Percentiles rank a stretch among this genome's conserved stretches.
phyloP scores from a whole-genome alignment of 2,113 vertebrate species.

The Urocitellus parryii region DNA sequence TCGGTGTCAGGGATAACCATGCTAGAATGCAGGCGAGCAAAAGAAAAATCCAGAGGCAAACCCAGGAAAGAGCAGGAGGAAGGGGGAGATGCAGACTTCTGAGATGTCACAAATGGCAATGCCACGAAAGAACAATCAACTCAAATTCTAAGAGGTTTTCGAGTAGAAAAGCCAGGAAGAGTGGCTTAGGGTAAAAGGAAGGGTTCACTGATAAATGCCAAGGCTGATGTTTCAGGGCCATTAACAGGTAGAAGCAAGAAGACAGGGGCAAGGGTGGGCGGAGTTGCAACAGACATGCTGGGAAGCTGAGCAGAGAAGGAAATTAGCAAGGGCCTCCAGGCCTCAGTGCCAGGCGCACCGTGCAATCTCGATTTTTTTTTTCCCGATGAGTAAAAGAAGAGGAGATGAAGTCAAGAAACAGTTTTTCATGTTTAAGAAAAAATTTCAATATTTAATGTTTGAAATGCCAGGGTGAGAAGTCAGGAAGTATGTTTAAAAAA shows the following conservation, averaged over 20 bases:
- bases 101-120: not conserved
- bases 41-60: not conserved
- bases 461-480: too few relatives aligned
- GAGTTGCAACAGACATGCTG: not conserved
- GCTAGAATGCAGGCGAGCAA: not conserved
- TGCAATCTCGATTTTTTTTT: too few relatives aligned
- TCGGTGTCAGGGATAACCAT: not conserved
- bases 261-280: not conserved
- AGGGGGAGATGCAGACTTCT: not conserved
- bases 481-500: too few relatives aligned
- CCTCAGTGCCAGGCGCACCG: rapidly evolving
- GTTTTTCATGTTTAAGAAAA: too few relatives aligned
- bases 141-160: not conserved
- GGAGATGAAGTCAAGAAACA: too few relatives aligned
- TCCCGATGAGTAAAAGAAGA: too few relatives aligned
- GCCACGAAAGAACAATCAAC: not conserved
- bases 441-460: too few relatives aligned
- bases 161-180: not conserved
- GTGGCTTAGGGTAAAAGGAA: not conserved
- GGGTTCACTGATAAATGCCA: not conserved
- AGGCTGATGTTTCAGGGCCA: not conserved
- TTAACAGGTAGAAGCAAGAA: not conserved
- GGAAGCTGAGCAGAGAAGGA: not conserved
- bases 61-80: not conserved
- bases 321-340: too few relatives aligned